A percentile compares a stretch with the other conserved stretches of the same genome.
Conservation (phyloP, 2,797 vertebrate species). For the Myotis planiceps region DNA sequence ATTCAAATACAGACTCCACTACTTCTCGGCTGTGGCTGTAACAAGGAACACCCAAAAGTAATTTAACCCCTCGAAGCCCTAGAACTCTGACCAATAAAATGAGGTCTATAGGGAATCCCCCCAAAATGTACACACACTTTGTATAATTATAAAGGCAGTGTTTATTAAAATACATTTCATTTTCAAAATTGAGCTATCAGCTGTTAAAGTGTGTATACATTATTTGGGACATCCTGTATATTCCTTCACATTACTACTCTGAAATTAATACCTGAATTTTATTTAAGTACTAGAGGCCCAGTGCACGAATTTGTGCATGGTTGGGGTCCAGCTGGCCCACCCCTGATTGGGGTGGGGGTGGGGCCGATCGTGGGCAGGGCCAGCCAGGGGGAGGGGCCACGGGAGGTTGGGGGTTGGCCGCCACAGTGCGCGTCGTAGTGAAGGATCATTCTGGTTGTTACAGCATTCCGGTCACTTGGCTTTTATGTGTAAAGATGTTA, state of each 20-base stretch:
- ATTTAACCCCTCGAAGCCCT: not conserved
- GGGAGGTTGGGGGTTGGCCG: no score
- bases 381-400: rapidly evolving
- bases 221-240: not conserved
- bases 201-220: no score
- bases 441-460: rapidly evolving
- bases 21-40: not conserved
- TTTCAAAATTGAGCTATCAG: no score
- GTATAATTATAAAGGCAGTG: no score
- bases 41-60: not conserved
- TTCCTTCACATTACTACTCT: not conserved
- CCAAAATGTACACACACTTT: no score
- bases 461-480: no score
- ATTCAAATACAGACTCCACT: not conserved
- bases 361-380: no score
- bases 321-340: no score
- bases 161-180: no score
- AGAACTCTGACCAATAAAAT: not conserved
- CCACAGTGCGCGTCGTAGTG: no score
- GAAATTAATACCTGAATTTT: not conserved
- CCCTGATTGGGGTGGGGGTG: no score
- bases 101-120: not conserved
- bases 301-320: no score
- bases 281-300: not conserved
- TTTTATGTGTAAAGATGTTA: not conserved